phyloP scores from a whole-genome alignment of 2,888 invertebrate genomes.

The Pyrochroa serraticornis region DNA sequence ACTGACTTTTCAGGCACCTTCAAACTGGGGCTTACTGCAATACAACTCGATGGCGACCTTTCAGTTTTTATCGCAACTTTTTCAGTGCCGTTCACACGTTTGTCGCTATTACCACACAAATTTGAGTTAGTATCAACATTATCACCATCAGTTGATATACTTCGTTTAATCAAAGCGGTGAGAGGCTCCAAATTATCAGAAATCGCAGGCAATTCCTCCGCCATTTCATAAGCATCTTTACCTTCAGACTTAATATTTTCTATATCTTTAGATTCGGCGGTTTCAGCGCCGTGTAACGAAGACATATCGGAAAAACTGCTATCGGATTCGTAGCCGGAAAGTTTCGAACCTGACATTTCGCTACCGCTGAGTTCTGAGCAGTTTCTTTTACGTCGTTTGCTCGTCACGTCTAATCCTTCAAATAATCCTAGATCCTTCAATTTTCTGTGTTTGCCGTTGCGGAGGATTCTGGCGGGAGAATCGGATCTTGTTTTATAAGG shows the following conservation, averaged over 20 bases:
- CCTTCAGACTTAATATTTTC: constrained; percentile 23
- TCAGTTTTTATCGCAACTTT: constrained; percentile 19
- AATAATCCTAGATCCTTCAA: constrained; percentile 63
- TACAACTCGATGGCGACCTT: background rate
- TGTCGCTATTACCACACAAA: constrained; percentile 42
- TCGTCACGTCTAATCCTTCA: constrained; percentile 63
- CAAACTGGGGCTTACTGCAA: constrained; percentile 41
- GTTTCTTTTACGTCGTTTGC: constrained; percentile 61
- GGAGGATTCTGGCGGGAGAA: constrained; percentile 64
- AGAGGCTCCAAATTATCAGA: too few relatives aligned
- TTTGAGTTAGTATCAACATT: constrained; percentile 52
- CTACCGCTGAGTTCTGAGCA: constrained; percentile 66
- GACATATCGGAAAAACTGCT: constrained; percentile 65
- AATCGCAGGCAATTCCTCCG: too few relatives aligned
- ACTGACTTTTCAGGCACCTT: constrained; percentile 64
- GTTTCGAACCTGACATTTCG: constrained; percentile 67
- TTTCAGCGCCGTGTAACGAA: constrained; percentile 50
- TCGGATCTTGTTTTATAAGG: constrained; percentile 69
- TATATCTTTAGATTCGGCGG: constrained; percentile 37
- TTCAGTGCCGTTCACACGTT: constrained; percentile 29
- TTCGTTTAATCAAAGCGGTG: constrained; percentile 23
- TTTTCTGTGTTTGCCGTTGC: constrained; percentile 72
- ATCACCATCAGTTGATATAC: constrained; percentile 32
- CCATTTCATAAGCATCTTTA: constrained; percentile 8
- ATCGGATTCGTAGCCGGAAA: constrained; percentile 69